Percentiles rank a stretch among this genome's conserved stretches.
phyloP scores from a whole-genome alignment of 1,140 invertebrate genomes.

The Wiebesia pumilae region DNA sequence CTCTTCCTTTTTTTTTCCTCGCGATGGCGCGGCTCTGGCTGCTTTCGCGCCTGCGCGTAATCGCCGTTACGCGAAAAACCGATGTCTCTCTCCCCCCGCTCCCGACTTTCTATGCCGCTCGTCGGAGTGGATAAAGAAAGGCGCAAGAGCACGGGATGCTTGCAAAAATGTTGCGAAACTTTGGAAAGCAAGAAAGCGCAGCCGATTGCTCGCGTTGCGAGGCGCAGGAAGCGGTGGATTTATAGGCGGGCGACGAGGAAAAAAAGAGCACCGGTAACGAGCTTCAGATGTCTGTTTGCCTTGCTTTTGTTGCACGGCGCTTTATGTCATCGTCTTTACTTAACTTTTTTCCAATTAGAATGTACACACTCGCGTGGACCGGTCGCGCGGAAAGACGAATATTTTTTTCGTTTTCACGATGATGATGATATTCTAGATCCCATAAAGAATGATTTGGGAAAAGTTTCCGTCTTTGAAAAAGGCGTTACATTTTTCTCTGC shows the following conservation, averaged over 20 bases:
- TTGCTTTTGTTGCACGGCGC: background rate
- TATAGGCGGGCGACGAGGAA: background rate
- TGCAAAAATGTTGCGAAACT: constrained; percentile 38
- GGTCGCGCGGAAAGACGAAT: too few relatives aligned
- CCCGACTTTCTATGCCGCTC: constrained; percentile 26
- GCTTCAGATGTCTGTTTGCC: background rate
- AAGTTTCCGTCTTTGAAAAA: too few relatives aligned
- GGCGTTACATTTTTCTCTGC: background rate
- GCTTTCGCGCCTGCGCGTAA: background rate
- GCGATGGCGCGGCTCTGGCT: too few relatives aligned
- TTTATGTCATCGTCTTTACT: too few relatives aligned
- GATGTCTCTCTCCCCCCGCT: too few relatives aligned
- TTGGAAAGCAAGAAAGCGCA: background rate
- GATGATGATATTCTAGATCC: too few relatives aligned
- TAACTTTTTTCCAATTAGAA: too few relatives aligned
- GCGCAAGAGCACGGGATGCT: background rate
- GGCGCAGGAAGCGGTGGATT: too few relatives aligned
- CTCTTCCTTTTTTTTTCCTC: background rate
- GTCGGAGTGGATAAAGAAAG: background rate
- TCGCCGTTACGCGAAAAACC: constrained; percentile 15
- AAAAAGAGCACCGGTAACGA: background rate
- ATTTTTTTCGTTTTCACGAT: too few relatives aligned
- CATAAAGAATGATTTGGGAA: too few relatives aligned
- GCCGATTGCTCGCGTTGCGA: background rate
- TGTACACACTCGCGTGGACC: too few relatives aligned